Conservation (phyloP, 2,888 invertebrate genomes). For the Pegoplata infirma region DNA sequence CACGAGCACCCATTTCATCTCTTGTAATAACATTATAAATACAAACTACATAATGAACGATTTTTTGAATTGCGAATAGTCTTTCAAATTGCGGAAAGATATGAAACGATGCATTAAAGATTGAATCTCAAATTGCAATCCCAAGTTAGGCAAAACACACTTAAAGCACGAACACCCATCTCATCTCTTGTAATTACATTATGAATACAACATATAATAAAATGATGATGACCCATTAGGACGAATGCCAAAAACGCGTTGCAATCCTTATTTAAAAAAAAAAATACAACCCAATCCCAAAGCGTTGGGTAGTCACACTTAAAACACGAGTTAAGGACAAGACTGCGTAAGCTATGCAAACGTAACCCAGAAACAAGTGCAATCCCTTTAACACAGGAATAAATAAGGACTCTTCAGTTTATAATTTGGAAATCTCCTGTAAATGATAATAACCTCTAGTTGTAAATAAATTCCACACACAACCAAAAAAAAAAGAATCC, state of each 20-base stretch:
- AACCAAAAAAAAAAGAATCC: constrained; percentile 23
- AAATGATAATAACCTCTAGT: constrained; percentile 17
- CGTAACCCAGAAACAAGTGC: constrained; percentile 47
- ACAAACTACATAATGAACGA: too few species aligned
- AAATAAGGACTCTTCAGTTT: background rate
- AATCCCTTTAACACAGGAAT: background rate
- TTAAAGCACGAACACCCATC: background rate
- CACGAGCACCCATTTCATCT: constrained; percentile 46
- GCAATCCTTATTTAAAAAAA: background rate
- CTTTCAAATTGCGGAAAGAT: too few species aligned
- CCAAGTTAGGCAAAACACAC: background rate
- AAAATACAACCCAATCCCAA: constrained; percentile 24
- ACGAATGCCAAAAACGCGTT: constrained; percentile 21
- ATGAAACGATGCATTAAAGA: too few species aligned
- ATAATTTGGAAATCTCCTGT: constrained; percentile 20
- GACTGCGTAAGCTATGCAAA: too few species aligned
- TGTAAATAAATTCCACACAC: background rate
- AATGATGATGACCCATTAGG: background rate
- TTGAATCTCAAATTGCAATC: background rate
- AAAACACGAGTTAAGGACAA: constrained; percentile 53
- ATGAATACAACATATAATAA: too few species aligned
- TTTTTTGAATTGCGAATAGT: too few species aligned
- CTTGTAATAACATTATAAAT: too few species aligned
- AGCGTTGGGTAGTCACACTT: constrained; percentile 45
- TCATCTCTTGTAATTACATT: background rate